Conservation (phyloP, 92 coral and sea anemone species). For the Pocillopora grandis region DNA sequence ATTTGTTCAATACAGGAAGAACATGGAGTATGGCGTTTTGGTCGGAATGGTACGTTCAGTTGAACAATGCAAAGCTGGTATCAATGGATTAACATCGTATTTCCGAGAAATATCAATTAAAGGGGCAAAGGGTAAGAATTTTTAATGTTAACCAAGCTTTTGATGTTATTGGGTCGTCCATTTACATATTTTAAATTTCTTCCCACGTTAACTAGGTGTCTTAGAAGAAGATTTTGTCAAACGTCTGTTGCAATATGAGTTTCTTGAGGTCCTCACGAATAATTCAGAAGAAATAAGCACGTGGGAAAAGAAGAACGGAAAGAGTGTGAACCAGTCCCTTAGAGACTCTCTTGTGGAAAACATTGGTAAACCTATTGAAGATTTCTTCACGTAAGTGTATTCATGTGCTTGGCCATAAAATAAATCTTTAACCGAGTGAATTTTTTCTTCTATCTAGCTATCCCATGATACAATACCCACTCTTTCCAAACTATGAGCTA, state of each 20-base stretch:
- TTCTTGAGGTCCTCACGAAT: conserved; percentile 43
- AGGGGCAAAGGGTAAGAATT: conserved; percentile 58
- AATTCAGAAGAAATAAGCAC: conserved; percentile 42
- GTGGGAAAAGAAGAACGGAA: conserved; percentile 61
- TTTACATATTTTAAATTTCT: not conserved
- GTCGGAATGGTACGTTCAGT: conserved; percentile 77
- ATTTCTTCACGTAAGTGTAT: conserved; percentile 57
- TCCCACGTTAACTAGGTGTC: conserved; percentile 49
- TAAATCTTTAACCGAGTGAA: too few relatives aligned
- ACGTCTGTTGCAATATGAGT: conserved; percentile 43
- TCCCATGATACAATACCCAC: too few relatives aligned
- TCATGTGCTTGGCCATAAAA: not conserved
- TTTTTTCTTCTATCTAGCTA: too few relatives aligned
- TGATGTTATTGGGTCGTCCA: not conserved
- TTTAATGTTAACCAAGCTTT: not conserved
- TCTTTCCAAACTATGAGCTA: too few relatives aligned
- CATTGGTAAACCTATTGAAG: conserved; percentile 79
- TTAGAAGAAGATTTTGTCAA: conserved; percentile 66
- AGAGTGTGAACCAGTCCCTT: conserved; percentile 59
- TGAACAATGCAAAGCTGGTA: conserved; percentile 71
- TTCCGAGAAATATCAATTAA: conserved; percentile 57
- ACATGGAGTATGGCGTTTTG: conserved; percentile 65
- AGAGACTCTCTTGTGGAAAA: conserved; percentile 60
- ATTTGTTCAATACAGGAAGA: conserved; percentile 59
- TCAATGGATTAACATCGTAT: conserved; percentile 54